A percentile compares a stretch with the other conserved stretches of the same genome.
Evolutionary conservation across 2,888 invertebrate genomes (phyloP).

Genomic region (Harpalus rubripes): DNA sequence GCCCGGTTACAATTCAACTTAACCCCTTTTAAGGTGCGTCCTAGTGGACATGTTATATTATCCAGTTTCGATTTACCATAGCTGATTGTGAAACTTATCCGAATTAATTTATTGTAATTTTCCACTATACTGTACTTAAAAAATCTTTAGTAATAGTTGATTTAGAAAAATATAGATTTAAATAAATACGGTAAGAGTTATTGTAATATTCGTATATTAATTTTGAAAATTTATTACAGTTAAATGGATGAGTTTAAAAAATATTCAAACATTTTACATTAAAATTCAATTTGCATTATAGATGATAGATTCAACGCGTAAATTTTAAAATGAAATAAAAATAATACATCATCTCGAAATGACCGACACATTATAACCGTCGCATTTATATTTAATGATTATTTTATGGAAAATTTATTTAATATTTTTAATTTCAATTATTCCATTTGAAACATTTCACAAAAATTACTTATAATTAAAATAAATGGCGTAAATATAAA

Average conservation of each 20-base stretch:
- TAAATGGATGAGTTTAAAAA: not conserved
- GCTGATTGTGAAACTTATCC: too few species aligned
- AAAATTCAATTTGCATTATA: not conserved
- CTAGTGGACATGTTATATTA: too few species aligned
- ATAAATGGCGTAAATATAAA: not conserved
- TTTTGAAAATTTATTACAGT: not conserved
- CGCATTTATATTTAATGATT: constrained; percentile 1
- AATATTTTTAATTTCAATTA: constrained; percentile 1
- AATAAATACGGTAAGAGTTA: too few species aligned
- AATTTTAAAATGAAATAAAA: constrained; percentile 13
- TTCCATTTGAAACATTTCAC: constrained; percentile 6
- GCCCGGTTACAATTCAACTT: too few species aligned
- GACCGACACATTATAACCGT: not conserved
- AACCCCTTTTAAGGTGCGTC: too few species aligned
- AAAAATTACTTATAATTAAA: constrained; percentile 4
- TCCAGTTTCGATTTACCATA: too few species aligned
- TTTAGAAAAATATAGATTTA: too few species aligned
- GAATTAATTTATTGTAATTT: too few species aligned
- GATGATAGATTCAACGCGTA: not conserved
- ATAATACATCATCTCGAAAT: not conserved
- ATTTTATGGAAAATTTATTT: constrained; percentile 1
- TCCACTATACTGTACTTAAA: too few species aligned
- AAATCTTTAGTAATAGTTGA: too few species aligned
- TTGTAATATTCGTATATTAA: not conserved
- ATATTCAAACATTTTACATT: not conserved